A percentile compares a stretch with the other conserved stretches of the same genome.
phyloP scores from a whole-genome alignment of 2,888 invertebrate species.

The Tachystola acroxantha region DNA sequence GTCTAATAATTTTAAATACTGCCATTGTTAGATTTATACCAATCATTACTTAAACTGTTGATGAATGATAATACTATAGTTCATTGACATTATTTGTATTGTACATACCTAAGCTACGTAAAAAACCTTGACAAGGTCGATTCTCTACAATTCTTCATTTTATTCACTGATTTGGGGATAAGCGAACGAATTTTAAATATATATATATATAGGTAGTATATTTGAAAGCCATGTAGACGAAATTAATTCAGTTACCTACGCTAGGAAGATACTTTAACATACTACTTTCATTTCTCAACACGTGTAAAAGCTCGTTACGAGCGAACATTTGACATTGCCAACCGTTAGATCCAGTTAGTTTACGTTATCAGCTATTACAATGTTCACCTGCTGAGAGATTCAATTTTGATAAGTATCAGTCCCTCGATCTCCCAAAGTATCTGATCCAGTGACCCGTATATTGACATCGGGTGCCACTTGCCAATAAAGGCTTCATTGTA shows the following conservation, averaged over 20 bases:
- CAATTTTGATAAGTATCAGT: conserved; percentile 62
- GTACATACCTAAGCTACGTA: too few species aligned
- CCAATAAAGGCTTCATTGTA: conserved; percentile 50
- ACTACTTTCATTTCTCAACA: not conserved
- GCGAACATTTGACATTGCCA: conserved; percentile 2
- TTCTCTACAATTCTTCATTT: too few species aligned
- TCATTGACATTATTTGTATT: too few species aligned
- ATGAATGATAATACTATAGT: too few species aligned
- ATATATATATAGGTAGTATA: too few species aligned
- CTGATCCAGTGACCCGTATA: conserved; percentile 59
- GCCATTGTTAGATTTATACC: too few species aligned
- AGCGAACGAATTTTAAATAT: too few species aligned
- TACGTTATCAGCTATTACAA: conserved; percentile 39
- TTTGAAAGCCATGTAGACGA: too few species aligned
- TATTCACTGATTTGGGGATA: not conserved
- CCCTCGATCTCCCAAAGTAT: conserved; percentile 43
- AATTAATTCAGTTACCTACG: too few species aligned
- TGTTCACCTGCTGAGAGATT: conserved; percentile 59
- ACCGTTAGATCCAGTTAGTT: conserved; percentile 21
- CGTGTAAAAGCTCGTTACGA: conserved; percentile 3
- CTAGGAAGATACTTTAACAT: not conserved
- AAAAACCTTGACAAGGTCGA: too few species aligned
- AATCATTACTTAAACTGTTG: too few species aligned
- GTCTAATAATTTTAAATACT: too few species aligned
- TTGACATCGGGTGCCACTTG: conserved; percentile 40